Base-by-base conservation (phyloP, 2,113 vertebrate species). In the Petromus typicus region DNA sequence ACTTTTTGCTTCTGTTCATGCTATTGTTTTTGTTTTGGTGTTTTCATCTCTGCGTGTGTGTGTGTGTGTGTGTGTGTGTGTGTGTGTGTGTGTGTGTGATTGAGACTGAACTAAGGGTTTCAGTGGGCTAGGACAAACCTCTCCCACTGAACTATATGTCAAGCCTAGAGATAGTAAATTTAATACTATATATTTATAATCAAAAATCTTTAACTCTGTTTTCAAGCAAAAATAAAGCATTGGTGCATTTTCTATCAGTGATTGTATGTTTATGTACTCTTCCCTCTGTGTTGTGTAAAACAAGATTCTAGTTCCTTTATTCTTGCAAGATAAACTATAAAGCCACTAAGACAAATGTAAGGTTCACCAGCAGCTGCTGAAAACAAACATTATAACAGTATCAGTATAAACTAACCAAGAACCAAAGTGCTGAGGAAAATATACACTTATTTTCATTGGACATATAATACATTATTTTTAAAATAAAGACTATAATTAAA, bases 201-300 rank as follows among this genome's bases (percentile, higher is more conserved):
- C 3, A 37, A 27, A 66, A 61, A 73, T n/a, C 22, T 71, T 61
- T 54, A 69, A 79, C 17, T 86, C 32, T 76, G 2, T 43, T 51
- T 97, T 97, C 40, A 96, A 13, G 22, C 80, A 56, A 92, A 97
- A 64, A 6, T 85, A 64, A 97, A 87, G 45, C 78, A 79, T 17
- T 30, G 2, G 18, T 84, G 25, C 11, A 54, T 1, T 83, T 87
- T 40, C 32, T 54, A 89, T 10, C 71, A 87, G 63, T 78, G 69
- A 92, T 95, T 94, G 82, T 86, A 89, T 63, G 81, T 95, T 90
- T 86, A 66, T 6, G 59, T 30, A 71, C 67, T 86, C 18, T 14
- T 22, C 48, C 64, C 22, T 79, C 7, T 20, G 34, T 66, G 27
- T 32, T 25, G 32, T 95, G 64, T 94, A 78, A 98, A 96, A 75